These are phyloP conservation scores for Vultur gryphus DNA, from an alignment of 2,797 vertebrate genomes.

Conservation along the genomic window DNA sequence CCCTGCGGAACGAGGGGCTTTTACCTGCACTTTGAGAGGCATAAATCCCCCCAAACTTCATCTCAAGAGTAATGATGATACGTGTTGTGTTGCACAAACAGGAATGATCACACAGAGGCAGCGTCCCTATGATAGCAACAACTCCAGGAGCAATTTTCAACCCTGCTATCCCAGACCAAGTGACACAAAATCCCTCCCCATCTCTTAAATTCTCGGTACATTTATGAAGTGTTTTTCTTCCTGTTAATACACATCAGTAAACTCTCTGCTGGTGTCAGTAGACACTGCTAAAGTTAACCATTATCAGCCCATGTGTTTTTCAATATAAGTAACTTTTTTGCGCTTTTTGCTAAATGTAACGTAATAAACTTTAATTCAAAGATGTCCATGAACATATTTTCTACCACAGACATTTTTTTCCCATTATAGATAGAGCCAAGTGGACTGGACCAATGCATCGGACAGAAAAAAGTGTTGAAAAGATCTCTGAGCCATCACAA, in stretches of 20 bases:
- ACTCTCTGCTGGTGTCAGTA: background rate
- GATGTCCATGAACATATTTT: background rate
- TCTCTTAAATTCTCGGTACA: background rate
- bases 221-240: background rate
- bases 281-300: background rate
- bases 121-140: rapidly evolving
- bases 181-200: background rate
- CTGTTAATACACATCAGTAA: background rate
- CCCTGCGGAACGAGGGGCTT: background rate
- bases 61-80: too few species aligned
- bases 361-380: background rate
- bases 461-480: background rate
- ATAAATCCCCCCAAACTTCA: background rate
- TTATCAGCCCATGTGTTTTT: background rate
- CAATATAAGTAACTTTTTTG: background rate
- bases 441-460: background rate
- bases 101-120: background rate
- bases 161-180: background rate
- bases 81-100: background rate
- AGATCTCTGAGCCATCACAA: background rate
- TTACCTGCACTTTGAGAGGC: background rate
- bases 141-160: background rate
- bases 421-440: slow-evolving; percentile 25
- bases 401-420: background rate
- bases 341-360: background rate